Evolutionary conservation across 2,113 vertebrate genomes (phyloP).

Genomic region (Seriola aureovittata): DNA sequence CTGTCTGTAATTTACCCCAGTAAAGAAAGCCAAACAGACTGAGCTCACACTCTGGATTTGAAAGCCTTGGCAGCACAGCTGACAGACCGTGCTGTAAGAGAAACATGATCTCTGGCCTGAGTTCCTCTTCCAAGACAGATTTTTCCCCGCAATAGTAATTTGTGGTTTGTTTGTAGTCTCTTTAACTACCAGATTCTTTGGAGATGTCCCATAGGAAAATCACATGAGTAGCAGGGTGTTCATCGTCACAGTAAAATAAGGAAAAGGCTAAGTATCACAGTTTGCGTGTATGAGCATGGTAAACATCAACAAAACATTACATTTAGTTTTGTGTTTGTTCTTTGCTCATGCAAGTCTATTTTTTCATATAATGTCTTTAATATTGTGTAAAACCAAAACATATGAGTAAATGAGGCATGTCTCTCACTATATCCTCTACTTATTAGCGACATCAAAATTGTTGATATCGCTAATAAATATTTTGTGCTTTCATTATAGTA

Average conservation of each 20-base stretch:
- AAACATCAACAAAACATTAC: no score
- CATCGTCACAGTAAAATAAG: not conserved
- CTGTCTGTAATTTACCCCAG: not conserved
- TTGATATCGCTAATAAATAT: no score
- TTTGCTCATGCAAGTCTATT: no score
- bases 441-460: no score
- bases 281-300: no score
- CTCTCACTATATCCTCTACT: no score
- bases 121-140: not conserved
- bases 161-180: not conserved
- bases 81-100: not conserved
- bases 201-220: not conserved
- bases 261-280: not conserved
- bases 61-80: not conserved
- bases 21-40: not conserved
- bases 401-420: no score
- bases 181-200: conserved; percentile 1
- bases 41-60: not conserved
- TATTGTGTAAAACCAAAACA: no score
- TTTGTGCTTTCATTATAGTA: no score
- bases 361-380: no score
- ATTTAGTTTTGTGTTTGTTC: no score
- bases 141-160: not conserved
- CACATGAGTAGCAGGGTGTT: not conserved
- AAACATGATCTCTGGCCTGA: not conserved